Percentiles rank a stretch among this genome's conserved stretches.
phyloP scores from a whole-genome alignment of 92 coral and sea anemone genomes.

The Phymanthus crucifer region DNA sequence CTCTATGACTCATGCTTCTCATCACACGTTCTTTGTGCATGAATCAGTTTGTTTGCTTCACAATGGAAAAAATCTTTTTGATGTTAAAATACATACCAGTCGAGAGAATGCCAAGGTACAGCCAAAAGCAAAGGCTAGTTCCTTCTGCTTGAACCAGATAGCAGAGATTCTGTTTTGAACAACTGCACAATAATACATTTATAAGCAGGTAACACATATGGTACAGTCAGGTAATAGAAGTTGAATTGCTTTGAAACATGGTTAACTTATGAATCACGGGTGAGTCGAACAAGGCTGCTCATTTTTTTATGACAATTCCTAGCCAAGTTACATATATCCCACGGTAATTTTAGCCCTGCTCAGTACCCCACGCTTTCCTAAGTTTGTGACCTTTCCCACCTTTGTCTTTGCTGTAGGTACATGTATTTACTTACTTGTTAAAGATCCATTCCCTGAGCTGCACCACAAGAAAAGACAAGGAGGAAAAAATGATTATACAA shows the following conservation, averaged over 20 bases:
- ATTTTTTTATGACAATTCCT: too few species aligned
- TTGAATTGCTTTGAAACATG: too few species aligned
- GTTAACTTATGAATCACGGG: too few species aligned
- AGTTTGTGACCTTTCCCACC: too few species aligned
- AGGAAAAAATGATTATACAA: neutral
- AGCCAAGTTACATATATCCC: too few species aligned
- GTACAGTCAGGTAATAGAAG: neutral
- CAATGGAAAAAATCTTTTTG: neutral
- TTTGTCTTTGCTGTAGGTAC: neutral
- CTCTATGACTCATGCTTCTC: too few species aligned
- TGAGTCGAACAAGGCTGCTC: too few species aligned
- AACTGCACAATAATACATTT: conserved; percentile 41
- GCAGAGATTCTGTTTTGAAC: conserved; percentile 91
- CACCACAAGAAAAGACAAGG: neutral
- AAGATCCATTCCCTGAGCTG: conserved; percentile 89
- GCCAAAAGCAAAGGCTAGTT: conserved; percentile 92
- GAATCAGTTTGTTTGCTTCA: too few species aligned
- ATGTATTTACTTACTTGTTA: conserved; percentile 61
- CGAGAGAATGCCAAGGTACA: conserved; percentile 90
- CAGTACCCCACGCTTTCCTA: too few species aligned
- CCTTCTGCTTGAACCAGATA: conserved; percentile 89
- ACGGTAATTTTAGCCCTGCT: too few species aligned
- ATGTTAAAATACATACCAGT: conserved; percentile 56
- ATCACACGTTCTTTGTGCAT: too few species aligned
- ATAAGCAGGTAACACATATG: neutral